Percentiles rank a stretch among this genome's conserved stretches.
Evolutionary conservation across 1,140 invertebrate genomes (phyloP).

Genomic region (Procambarus virginalis): DNA sequence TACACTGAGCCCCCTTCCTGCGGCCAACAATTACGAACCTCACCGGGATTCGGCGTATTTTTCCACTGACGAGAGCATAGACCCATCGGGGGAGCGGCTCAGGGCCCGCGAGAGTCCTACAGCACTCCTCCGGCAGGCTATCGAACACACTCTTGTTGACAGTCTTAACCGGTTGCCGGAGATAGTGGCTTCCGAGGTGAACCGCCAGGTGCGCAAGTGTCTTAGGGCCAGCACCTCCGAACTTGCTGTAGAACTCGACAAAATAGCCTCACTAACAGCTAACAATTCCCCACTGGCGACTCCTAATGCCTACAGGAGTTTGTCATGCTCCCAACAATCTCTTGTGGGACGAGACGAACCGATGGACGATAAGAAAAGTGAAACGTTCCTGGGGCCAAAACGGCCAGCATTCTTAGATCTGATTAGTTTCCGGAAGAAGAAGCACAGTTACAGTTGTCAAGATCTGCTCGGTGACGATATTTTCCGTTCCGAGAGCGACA

Average conservation of each 20-base stretch:
- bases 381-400: not conserved
- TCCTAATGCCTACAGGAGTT: not conserved
- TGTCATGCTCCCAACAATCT: conserved; percentile 1
- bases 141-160: conserved; percentile 44
- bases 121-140: conserved; percentile 32
- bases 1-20: conserved; percentile 2
- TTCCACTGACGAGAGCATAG: conserved; percentile 53
- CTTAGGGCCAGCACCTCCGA: conserved; percentile 31
- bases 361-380: not conserved
- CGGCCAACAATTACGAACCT: conserved; percentile 11
- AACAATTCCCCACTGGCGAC: not conserved
- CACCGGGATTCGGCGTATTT: conserved; percentile 58
- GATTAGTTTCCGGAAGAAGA: conserved; percentile 1
- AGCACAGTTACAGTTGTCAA: conserved; percentile 51
- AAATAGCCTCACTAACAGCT: not conserved
- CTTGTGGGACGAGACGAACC: not conserved
- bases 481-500: not conserved
- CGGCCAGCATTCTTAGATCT: conserved; percentile 43
- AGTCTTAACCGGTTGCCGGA: conserved; percentile 45
- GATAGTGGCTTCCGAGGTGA: conserved; percentile 46
- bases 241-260: conserved; percentile 32
- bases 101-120: not conserved
- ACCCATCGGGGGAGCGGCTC: not conserved
- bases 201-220: conserved; percentile 46
- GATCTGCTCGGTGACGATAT: conserved; percentile 40